phyloP scores from a whole-genome alignment of 2,888 invertebrate species.

The Cotesia congregata region DNA sequence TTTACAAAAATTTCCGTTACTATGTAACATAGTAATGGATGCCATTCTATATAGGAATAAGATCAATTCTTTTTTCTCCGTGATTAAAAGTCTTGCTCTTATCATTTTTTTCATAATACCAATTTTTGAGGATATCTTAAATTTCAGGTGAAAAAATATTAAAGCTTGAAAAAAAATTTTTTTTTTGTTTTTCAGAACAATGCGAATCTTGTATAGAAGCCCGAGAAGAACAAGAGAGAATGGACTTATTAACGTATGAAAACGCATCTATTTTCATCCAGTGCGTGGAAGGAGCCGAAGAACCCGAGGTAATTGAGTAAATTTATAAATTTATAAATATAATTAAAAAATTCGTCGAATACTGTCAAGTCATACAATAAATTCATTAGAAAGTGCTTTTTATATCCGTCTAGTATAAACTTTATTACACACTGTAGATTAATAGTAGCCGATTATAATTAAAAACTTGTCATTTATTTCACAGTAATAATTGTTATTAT shows the following conservation, averaged over 20 bases:
- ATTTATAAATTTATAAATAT: conserved; percentile 3
- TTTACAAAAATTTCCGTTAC: too few relatives aligned
- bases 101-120: not conserved
- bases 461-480: conserved; percentile 54
- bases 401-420: conserved; percentile 12
- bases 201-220: conserved; percentile 63
- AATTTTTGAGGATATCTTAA: not conserved
- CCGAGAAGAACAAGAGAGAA: conserved; percentile 62
- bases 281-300: conserved; percentile 64
- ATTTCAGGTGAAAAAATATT: not conserved
- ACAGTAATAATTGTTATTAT: conserved; percentile 64
- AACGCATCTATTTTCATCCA: conserved; percentile 66
- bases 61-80: too few relatives aligned
- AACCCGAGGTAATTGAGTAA: conserved; percentile 53
- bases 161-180: not conserved
- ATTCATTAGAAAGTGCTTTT: conserved; percentile 24
- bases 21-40: too few relatives aligned
- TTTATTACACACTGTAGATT: conserved; percentile 48
- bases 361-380: conserved; percentile 34
- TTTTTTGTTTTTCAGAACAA: conserved; percentile 54
- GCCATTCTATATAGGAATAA: too few relatives aligned
- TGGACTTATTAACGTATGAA: conserved; percentile 65
- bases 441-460: conserved; percentile 55
- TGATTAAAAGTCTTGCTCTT: too few relatives aligned
- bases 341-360: conserved; percentile 7